Evolutionary conservation across 2,113 vertebrate genomes (phyloP), one percentile per base, ranked within the genome.

Genomic region (Leptosomus discolor): DNA sequence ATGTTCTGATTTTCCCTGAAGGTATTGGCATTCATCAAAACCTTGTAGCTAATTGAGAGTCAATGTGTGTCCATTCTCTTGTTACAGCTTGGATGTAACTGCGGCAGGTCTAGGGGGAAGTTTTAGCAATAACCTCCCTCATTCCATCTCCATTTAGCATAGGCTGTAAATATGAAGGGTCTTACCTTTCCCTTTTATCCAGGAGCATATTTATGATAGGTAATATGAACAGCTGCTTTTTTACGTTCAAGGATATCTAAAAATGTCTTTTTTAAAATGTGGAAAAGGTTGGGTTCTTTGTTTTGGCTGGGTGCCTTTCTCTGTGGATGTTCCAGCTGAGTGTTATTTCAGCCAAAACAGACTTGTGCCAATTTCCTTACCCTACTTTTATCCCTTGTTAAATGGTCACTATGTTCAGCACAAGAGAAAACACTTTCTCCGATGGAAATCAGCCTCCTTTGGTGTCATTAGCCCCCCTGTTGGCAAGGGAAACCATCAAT

Each of bases 1-100:
- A 91, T 88, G 77, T 94, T 95, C 69, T 65, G 29, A 36, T 82
- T 87, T 92, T 54, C 81, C 89, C 86, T 76, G 57, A 73, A 95
- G 91, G 69, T 73, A 37, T 37, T 85, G 34, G 32, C 60, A 51
- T 85, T 89, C 37, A 73, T 91, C 68, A 75, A 77, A 85, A 63
- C 22, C 15, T 4, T 48, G 29, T 36, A 63, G 11, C 50, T 78
- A 82, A 50, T 63, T 91, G 67, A 73, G 41, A 85, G 30, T 41
- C 50, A 69, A 0, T 36, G 15, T 9, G 8, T 58, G 32, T 80
- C 67, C 20, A 2, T 85, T 53, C 45, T 77, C 45, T 76, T 45
- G 22, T 60, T 93, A 20, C 34, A 71, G 37, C 10, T 71, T 64
- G 45, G 43, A 16, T 75, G 23, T 56, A 50, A 24, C 20, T 76